phyloP scores from a whole-genome alignment of 2,888 invertebrate genomes.

The Habroteleia sp. region DNA sequence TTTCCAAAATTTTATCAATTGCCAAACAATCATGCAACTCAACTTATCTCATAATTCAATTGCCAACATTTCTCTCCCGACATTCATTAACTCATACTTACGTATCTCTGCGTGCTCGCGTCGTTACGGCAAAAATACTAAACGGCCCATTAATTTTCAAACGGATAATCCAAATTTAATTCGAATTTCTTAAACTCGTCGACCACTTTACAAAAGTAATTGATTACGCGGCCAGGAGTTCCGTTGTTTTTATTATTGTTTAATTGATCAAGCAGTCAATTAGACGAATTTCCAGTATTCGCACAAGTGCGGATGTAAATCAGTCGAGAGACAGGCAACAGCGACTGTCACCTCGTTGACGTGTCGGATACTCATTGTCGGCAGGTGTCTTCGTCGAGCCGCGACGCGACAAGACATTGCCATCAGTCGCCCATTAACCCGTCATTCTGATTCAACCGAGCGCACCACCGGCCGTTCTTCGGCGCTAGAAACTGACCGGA shows the following conservation, averaged over 20 bases:
- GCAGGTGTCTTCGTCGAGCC: constrained; percentile 79
- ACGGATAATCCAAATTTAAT: no score
- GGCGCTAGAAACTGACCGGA: constrained; percentile 57
- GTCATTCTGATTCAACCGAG: constrained; percentile 56
- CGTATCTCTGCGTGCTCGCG: no score
- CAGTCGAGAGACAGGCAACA: constrained; percentile 61
- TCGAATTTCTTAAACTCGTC: no score
- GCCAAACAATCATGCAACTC: no score
- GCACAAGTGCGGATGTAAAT: constrained; percentile 69
- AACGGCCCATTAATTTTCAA: no score
- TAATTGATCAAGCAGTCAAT: constrained; percentile 55
- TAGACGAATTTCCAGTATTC: constrained; percentile 60
- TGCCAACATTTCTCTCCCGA: no score
- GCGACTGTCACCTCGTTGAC: constrained; percentile 52
- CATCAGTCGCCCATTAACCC: constrained; percentile 79
- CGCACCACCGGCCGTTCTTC: constrained; percentile 46
- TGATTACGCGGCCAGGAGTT: no score
- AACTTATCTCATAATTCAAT: no score
- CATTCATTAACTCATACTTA: no score
- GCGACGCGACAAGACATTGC: constrained; percentile 80
- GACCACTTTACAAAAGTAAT: no score
- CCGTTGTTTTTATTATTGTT: not conserved
- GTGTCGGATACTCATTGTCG: constrained; percentile 70
- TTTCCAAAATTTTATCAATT: no score
- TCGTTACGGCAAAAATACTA: no score